Evolutionary conservation across 2,888 invertebrate species (phyloP).

Genomic region (Marronus borbonicus): DNA sequence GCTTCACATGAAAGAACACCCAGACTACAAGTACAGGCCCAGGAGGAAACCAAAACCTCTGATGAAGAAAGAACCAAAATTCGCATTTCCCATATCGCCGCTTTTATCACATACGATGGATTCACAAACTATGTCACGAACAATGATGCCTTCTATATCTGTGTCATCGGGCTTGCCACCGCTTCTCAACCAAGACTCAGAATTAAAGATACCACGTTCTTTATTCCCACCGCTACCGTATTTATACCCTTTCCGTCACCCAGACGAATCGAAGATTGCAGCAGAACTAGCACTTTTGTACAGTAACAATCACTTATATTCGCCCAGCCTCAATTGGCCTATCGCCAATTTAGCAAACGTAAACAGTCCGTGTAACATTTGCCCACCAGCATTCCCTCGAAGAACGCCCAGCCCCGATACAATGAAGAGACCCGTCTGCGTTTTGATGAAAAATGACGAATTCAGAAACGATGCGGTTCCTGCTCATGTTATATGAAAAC

Average conservation of each 20-base stretch:
- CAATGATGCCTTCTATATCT: constrained; percentile 70
- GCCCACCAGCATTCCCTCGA: constrained; percentile 68
- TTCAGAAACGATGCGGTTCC: constrained; percentile 70
- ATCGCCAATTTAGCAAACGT: constrained; percentile 61
- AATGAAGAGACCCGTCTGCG: constrained; percentile 75
- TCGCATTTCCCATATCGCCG: constrained; percentile 79
- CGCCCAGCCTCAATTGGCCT: constrained; percentile 70
- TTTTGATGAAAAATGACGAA: constrained; percentile 76
- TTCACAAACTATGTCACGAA: constrained; percentile 70
- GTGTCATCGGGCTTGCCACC: constrained; percentile 72
- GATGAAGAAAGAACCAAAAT: constrained; percentile 85
- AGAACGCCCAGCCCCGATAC: constrained; percentile 66
- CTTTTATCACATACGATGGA: constrained; percentile 75
- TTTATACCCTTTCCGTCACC: constrained; percentile 78
- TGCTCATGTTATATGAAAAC: constrained; percentile 87
- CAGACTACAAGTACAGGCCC: constrained; percentile 93
- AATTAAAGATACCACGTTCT: constrained; percentile 77
- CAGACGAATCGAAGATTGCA: constrained; percentile 76
- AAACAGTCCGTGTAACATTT: constrained; percentile 66
- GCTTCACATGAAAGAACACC: constrained; percentile 94
- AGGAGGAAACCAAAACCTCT: constrained; percentile 89
- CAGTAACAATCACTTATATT: constrained; percentile 73
- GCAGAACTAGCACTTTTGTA: constrained; percentile 81
- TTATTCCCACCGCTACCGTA: constrained; percentile 83
- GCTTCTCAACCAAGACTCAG: constrained; percentile 71